Evolutionary conservation across 2,113 vertebrate genomes (phyloP).

Genomic region (Monopterus albus): DNA sequence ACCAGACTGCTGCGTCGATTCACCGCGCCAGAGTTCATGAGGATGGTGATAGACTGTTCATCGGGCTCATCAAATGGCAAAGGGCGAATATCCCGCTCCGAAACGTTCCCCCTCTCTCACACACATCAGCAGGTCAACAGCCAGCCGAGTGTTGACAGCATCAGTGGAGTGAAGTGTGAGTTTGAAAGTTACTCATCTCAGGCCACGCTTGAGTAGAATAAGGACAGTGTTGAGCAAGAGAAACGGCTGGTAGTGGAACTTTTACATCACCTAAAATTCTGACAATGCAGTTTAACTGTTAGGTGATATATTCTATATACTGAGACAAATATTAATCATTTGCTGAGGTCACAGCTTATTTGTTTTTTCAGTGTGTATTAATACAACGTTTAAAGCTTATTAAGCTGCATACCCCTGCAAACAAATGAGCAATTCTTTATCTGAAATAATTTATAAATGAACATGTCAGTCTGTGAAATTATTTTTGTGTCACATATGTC

Average conservation of each 20-base stretch:
- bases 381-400: constrained; percentile 7
- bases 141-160: constrained; percentile 83
- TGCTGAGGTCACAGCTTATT: constrained; percentile 35
- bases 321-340: constrained; percentile 11
- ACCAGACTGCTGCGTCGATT: constrained; percentile 82
- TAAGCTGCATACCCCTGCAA: constrained; percentile 27
- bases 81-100: constrained; percentile 81
- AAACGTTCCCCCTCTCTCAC: constrained; percentile 82
- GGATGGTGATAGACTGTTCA: constrained; percentile 78
- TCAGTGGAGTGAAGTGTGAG: constrained; percentile 84
- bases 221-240: neutral
- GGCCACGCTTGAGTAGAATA: constrained; percentile 58
- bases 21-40: constrained; percentile 85
- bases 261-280: constrained; percentile 18
- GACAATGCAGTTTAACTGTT: constrained; percentile 11
- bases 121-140: constrained; percentile 81
- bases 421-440: constrained; percentile 31
- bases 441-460: constrained; percentile 35
- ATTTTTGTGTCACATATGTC: constrained; percentile 52
- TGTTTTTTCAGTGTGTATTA: constrained; percentile 35
- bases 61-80: constrained; percentile 57
- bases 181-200: constrained; percentile 78
- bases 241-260: neutral
- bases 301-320: constrained; percentile 7
- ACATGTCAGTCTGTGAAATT: constrained; percentile 35